Base-by-base conservation (phyloP, 2,797 vertebrate species). In the Thalassophryne amazonica region DNA sequence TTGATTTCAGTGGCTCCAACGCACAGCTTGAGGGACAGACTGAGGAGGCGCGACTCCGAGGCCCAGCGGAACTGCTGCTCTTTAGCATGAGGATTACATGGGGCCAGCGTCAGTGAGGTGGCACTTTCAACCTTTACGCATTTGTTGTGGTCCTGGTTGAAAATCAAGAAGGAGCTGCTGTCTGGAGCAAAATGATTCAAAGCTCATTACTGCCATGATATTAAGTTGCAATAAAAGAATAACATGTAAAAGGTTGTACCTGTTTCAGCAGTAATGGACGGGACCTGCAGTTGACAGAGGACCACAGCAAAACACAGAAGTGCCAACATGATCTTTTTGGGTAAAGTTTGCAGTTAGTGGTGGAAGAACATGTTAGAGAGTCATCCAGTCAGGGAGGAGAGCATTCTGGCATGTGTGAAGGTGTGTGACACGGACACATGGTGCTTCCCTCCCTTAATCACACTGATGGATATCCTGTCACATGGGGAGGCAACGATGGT, bases 51-150 rank as follows among this genome's bases (percentile, higher is more conserved):
- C 2, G 76, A 87, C 18, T 90, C 76, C 1, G 96, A 98, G 50
- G 93, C 90, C 96, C 96, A 99, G 27, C 92, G 92, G 74, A 98
- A 98, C 63, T 90, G 91, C 70, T 98, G 97, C 0, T 89, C 67
- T 11, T 91, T 87, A 8, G 65, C 86, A 10, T 71, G 82, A 2
- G 85, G 90, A 45, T 93, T 36, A 0, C 96, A 99, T 1, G 3
- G 0, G 1, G 81, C 78, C 0, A 85, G 52, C 2, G 89, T 90
- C 12, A 95, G 35, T 0, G 79, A 80, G n/a, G 57, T 86, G 42
- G 92, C 58, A 7, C 65, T 90, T 3, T 86, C 35, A 27, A 78
- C 92, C 38, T 73, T 78, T 17, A 95, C 75, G 31, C 96, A 99
- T 72, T 84, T 92, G 48, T 91, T 94, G 84, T 98, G 95, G 5